phyloP scores from a whole-genome alignment of 1,140 invertebrate species.

The Drosophila equinoxialis region DNA sequence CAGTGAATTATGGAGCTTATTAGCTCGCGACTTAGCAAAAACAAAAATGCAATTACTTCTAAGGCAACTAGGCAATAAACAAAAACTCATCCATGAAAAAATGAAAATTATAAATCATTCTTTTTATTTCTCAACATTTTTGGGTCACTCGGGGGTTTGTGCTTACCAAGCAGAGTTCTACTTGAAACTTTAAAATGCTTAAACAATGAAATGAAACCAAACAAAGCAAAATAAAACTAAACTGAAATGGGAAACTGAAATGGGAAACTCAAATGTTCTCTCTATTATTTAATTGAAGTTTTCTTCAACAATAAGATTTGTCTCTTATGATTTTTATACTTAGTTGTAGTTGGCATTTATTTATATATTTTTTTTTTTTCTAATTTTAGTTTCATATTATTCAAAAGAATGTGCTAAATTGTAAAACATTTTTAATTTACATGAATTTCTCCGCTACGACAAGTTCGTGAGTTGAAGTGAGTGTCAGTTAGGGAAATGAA shows the following conservation, averaged over 20 bases:
- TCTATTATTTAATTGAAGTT: no score
- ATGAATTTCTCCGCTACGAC: slow-evolving; percentile 22
- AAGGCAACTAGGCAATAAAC: slow-evolving; percentile 49
- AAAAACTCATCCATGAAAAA: slow-evolving; percentile 40
- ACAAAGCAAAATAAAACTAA: no score
- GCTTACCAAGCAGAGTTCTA: no score
- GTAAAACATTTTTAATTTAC: slow-evolving; percentile 24
- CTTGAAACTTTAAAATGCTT: no score
- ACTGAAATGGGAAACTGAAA: no score
- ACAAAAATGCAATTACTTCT: slow-evolving; percentile 5
- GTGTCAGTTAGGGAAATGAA: slow-evolving; percentile 20
- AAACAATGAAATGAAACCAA: no score
- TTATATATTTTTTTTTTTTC: background rate
- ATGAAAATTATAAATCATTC: background rate
- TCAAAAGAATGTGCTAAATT: slow-evolving; percentile 50
- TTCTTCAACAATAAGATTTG: no score
- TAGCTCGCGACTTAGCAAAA: slow-evolving; percentile 31
- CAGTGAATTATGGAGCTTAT: slow-evolving; percentile 51
- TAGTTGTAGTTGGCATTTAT: no score
- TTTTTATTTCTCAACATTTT: slow-evolving; percentile 15
- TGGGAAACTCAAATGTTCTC: no score
- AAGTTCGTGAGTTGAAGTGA: slow-evolving; percentile 44
- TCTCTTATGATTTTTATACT: no score
- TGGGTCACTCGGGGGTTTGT: background rate
- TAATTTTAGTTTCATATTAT: slow-evolving; percentile 6